A percentile compares a stretch with the other conserved stretches of the same genome.
Evolutionary conservation across 2,113 vertebrate species (phyloP).

Genomic region (Cricetomys ansorgei): DNA sequence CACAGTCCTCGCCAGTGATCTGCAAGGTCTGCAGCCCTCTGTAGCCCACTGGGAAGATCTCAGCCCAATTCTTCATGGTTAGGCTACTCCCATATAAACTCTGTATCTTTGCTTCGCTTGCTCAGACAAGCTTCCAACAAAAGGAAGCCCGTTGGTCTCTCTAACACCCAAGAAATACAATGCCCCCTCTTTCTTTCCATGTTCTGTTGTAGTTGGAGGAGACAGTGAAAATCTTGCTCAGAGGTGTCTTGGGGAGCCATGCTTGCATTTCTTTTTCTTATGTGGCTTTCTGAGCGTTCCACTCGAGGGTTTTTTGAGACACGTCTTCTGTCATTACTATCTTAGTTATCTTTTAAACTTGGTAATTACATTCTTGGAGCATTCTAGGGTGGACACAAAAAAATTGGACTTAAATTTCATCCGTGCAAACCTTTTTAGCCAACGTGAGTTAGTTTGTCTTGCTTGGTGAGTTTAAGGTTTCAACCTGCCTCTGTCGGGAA

Average conservation of each 20-base stretch:
- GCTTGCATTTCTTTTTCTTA: neutral
- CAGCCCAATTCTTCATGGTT: neutral
- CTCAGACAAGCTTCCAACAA: neutral
- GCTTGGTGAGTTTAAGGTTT: neutral
- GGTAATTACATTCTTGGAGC: neutral
- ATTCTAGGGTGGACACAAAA: neutral
- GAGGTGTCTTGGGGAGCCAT: neutral
- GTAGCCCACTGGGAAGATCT: neutral
- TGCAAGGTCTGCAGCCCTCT: neutral
- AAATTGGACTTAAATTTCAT: neutral
- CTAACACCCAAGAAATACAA: neutral
- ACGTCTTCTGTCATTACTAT: neutral
- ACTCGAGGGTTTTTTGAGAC: neutral
- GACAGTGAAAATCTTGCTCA: neutral
- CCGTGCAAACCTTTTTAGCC: neutral
- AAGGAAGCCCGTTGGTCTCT: neutral
- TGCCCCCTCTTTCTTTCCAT: neutral
- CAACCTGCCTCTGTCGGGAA: neutral
- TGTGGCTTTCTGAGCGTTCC: neutral
- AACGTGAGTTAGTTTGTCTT: neutral
- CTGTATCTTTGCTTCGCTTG: neutral
- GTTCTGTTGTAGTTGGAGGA: neutral
- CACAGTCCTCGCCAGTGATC: neutral
- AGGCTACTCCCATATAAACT: neutral
- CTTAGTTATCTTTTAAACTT: conserved; percentile 2